Evolutionary conservation across 2,113 vertebrate genomes (phyloP).

Genomic region (Notarius lentiginosus): DNA sequence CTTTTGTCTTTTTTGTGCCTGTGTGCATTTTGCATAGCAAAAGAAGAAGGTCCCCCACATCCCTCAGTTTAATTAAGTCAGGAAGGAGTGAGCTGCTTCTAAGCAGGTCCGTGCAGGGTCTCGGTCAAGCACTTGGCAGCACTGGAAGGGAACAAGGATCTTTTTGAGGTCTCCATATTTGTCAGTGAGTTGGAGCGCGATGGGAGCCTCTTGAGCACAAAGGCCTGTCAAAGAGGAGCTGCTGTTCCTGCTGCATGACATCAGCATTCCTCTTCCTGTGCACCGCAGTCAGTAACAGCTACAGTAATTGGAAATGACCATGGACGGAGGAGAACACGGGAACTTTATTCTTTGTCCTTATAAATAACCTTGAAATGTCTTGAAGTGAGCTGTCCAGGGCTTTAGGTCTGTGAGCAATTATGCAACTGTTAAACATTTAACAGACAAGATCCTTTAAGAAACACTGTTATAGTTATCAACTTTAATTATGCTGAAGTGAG

Average conservation of each 20-base stretch:
- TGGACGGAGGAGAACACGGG: neutral
- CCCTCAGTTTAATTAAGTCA: conserved; percentile 43
- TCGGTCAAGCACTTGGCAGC: neutral
- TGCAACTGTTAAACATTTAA: neutral
- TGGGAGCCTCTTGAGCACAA: conserved; percentile 38
- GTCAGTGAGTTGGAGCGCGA: conserved; percentile 16
- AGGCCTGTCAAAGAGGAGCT: neutral
- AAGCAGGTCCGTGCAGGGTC: conserved; percentile 12
- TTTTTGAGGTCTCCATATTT: conserved; percentile 42
- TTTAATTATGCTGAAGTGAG: conserved; percentile 1
- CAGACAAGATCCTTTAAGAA: conserved; percentile 6
- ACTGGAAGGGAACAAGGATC: conserved; percentile 3
- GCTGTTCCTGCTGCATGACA: conserved; percentile 31
- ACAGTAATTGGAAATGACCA: conserved; percentile 32
- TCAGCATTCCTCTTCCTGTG: conserved; percentile 41
- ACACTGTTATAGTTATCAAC: conserved; percentile 15
- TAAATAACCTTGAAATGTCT: neutral
- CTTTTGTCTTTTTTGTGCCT: neutral
- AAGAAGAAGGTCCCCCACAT: neutral
- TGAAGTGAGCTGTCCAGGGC: neutral
- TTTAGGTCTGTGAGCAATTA: conserved; percentile 1
- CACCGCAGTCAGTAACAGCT: conserved; percentile 20
- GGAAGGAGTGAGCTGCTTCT: conserved; percentile 2
- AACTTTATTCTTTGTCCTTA: neutral
- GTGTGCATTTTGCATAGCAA: neutral